Base-by-base conservation (phyloP, 2,113 vertebrate genomes). In the Phalacrocorax aristotelis region DNA sequence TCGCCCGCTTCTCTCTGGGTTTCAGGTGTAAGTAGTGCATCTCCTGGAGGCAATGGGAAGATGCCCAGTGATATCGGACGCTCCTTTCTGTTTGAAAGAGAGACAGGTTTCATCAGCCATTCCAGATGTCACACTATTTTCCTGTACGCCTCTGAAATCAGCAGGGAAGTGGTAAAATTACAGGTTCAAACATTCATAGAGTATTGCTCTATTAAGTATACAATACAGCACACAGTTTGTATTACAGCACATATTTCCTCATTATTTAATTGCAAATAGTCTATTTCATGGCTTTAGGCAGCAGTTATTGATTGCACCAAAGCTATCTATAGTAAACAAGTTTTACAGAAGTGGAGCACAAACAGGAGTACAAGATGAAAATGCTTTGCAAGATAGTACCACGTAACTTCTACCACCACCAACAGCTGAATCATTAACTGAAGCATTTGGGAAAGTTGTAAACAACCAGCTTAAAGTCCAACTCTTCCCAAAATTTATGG, bases 51-150 rank as follows among this genome's bases (percentile, higher is more conserved):
- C 57, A 99, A 96, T 0, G 99, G 99, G 96, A 99, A 99, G 92
- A 99, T 98, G 64, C 99, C 99, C 98, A 99, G 95, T 49, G 99
- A 99, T 95, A 99, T 98, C 2, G 99, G 99, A 26, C 99, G 99
- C 71, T 99, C 99, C 97, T 99, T 99, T 98, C 99, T 99, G 97
- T 89, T 94, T 30, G 77, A 79, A 19, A 97, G 10, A 90, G 17
- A 88, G 11, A 95, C 36, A 80, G 4, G 8, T 20, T 8, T 76
- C 55, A 74, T 38, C 71, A 96, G 49, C 20, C 54, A 68, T 16
- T 46, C 69, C 94, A 69, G 18, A 13, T 18, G 25, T 17, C 46
- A 36, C 46, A 60, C 13, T 34, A 5, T 38, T 15, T 68, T 26
- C 54, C 58, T 75, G 25, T 11, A 46, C 0, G 2, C 6, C 46